phyloP scores from a whole-genome alignment of 2,797 vertebrate genomes.

The Diglossa cyanea region DNA sequence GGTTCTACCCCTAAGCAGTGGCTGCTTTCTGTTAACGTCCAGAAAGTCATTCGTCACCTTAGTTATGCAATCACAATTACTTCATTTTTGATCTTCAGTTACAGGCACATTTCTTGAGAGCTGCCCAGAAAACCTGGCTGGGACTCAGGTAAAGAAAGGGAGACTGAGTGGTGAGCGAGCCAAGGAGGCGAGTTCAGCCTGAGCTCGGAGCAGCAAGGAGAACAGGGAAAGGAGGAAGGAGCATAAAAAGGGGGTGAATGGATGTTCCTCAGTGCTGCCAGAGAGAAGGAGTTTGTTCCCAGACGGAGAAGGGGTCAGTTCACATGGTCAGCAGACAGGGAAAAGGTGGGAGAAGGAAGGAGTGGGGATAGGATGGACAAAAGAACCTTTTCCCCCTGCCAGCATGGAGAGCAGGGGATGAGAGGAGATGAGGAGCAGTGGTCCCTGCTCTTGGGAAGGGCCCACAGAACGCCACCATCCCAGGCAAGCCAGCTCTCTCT shows the following conservation, averaged over 20 bases:
- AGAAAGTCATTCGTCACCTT: constrained; percentile 12
- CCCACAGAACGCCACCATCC: neutral
- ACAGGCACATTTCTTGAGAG: neutral
- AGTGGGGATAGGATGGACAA: neutral
- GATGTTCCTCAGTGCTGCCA: neutral
- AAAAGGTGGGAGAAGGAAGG: neutral
- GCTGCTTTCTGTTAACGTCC: neutral
- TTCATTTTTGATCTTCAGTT: constrained; percentile 38
- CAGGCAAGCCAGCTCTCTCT: neutral
- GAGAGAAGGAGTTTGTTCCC: neutral
- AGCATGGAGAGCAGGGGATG: neutral
- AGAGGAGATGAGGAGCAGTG: neutral
- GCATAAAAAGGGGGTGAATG: neutral
- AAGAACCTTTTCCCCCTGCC: too few relatives aligned
- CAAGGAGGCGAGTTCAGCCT: neutral
- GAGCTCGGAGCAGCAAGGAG: neutral
- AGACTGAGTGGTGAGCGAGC: neutral
- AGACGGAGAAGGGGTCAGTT: neutral
- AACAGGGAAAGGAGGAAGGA: neutral
- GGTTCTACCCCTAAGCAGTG: neutral
- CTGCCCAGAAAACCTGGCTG: constrained; percentile 50
- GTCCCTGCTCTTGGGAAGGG: neutral
- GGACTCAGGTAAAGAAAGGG: neutral
- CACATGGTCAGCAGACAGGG: neutral
- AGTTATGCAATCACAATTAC: constrained; percentile 23